Evolutionary conservation across 2,797 vertebrate genomes (phyloP), one percentile per base, ranked within the genome.

Genomic region (Siniperca obscura): DNA sequence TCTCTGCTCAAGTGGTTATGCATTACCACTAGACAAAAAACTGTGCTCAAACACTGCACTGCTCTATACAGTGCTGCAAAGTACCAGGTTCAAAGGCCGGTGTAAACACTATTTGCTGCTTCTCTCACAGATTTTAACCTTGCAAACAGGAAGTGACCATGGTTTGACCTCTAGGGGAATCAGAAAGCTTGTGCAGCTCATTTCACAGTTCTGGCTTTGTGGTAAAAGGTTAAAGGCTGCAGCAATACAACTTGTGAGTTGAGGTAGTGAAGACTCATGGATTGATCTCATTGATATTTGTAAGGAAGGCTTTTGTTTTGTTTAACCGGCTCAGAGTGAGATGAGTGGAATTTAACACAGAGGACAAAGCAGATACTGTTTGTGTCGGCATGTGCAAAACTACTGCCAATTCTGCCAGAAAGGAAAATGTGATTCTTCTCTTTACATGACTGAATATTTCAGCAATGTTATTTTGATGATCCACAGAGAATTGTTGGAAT

Each of bases 51-150:
- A 67, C 60, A 16, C 42, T 0, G n/a, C 22, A 7, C 25, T 44
- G 67, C 7, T 75, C 34, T 38, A 19, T 10, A 57, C 48, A 11
- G 21, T 2, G 2, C 42, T 59, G 53, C 16, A 27, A 11, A 27
- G 34, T 17, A 12, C 19, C n/a, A 6, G 19, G 70, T 74, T 89
- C 62, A 82, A 74, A 78, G 12, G 19, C 14, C 6, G 5, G 7
- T 2, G 72, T 42, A 48, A 74, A 73, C 50, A 64, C 44, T 1
- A 42, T 66, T 46, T 61, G 30, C 55, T 76, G 71, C 60, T 27
- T 27, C 74, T 66, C 62, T 70, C 21, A 38, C 50, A 59, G 56
- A 73, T 36, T 62, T 76, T 78, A 81, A 76, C 76, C 73, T 82
- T 38, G 17, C 44, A 38, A 69, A 87, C 71, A 56, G 48, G 48